Conservation (phyloP, 2,797 vertebrate genomes). For the Chaunax sp. region DNA sequence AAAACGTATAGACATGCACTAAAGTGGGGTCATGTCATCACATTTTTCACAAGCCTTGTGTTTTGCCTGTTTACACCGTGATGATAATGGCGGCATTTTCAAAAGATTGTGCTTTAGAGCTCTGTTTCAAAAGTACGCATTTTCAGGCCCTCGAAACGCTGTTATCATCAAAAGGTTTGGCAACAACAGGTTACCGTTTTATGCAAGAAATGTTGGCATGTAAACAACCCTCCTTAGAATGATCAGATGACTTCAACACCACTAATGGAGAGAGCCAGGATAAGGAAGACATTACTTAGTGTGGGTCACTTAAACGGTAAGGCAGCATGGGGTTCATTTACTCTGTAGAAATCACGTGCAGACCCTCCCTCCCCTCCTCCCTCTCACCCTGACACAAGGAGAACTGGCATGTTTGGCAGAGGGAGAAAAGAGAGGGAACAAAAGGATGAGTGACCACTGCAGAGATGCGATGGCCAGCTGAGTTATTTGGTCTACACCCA, state of each 20-base stretch:
- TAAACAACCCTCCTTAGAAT: too few relatives aligned
- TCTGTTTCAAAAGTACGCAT: too few relatives aligned
- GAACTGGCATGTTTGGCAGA: constrained; percentile 79
- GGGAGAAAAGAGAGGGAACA: constrained; percentile 71
- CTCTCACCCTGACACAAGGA: constrained; percentile 66
- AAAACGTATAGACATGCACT: too few relatives aligned
- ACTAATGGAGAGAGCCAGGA: constrained; percentile 19
- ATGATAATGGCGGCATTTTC: too few relatives aligned
- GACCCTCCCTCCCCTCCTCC: constrained; percentile 66
- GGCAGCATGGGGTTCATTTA: constrained; percentile 63
- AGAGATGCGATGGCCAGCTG: constrained; percentile 74
- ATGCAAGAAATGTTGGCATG: too few relatives aligned
- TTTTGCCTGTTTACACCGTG: too few relatives aligned
- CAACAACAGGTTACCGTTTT: too few relatives aligned
- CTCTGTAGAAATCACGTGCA: constrained; percentile 66
- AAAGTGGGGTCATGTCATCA: too few relatives aligned
- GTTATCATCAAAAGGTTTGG: too few relatives aligned
- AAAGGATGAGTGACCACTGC: constrained; percentile 77
- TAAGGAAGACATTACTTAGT: constrained; percentile 62
- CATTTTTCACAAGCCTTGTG: too few relatives aligned
- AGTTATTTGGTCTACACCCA: constrained; percentile 81
- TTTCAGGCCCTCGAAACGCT: too few relatives aligned
- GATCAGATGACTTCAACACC: constrained; percentile 35
- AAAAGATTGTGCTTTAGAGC: too few relatives aligned
- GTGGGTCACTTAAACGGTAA: constrained; percentile 69